A percentile compares a stretch with the other conserved stretches of the same genome.
Conservation (phyloP, 1,140 invertebrate genomes). For the Caenorhabditis brenneri region DNA sequence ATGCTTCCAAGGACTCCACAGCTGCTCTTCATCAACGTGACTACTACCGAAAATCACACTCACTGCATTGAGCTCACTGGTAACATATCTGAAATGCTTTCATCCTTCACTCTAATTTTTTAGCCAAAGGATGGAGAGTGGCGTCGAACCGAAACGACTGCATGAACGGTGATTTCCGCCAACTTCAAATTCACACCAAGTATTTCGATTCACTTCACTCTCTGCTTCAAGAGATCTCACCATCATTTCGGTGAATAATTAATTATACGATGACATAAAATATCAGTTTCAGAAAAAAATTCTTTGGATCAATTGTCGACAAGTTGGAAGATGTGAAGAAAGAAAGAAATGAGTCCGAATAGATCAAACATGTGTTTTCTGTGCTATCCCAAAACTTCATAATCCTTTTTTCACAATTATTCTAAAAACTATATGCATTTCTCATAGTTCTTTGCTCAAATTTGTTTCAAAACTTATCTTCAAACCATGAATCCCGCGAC, state of each 20-base stretch:
- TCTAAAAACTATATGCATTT: background rate
- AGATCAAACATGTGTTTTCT: background rate
- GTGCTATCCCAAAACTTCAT: background rate
- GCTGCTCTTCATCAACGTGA: slow-evolving; percentile 51
- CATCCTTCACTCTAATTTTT: background rate
- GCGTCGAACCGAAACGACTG: slow-evolving; percentile 47
- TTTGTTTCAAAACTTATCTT: background rate
- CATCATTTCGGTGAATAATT: background rate
- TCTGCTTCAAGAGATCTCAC: slow-evolving; percentile 45
- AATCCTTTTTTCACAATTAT: background rate
- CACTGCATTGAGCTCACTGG: slow-evolving; percentile 48
- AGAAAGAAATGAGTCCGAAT: background rate
- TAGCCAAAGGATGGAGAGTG: slow-evolving; percentile 47
- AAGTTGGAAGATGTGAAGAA: slow-evolving; percentile 18
- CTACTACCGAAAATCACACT: slow-evolving; percentile 46
- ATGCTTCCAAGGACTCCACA: slow-evolving; percentile 51
- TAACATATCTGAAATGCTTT: background rate
- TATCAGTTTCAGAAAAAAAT: background rate
- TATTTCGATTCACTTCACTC: slow-evolving; percentile 44
- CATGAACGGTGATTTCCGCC: slow-evolving; percentile 53
- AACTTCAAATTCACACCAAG: slow-evolving; percentile 42
- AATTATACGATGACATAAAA: background rate
- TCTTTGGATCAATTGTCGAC: slow-evolving; percentile 7
- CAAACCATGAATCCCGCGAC: background rate
- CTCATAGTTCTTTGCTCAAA: background rate